A percentile compares a stretch with the other conserved stretches of the same genome.
Conservation (phyloP, 1,140 invertebrate species). For the Dreissena polymorpha region DNA sequence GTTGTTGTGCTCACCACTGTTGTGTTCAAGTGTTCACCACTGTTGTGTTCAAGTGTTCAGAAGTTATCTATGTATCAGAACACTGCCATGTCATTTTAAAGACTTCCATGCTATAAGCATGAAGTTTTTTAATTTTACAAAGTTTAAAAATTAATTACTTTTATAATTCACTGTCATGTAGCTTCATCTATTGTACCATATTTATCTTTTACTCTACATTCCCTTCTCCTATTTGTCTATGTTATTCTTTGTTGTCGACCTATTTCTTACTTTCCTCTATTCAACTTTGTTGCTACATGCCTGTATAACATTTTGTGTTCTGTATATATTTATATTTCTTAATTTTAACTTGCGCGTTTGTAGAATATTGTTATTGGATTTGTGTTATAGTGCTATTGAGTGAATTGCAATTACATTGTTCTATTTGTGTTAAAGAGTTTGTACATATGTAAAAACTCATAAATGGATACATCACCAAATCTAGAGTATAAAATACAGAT, state of each 20-base stretch:
- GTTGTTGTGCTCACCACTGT: not conserved
- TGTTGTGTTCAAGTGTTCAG: not conserved
- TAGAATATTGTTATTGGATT: constrained; percentile 6
- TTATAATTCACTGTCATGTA: not conserved
- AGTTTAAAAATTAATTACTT: not conserved
- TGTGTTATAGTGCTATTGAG: constrained; percentile 50
- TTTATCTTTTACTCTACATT: not conserved
- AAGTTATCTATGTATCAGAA: not conserved
- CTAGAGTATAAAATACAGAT: constrained; percentile 29
- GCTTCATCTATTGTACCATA: not conserved
- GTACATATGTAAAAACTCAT: constrained; percentile 35
- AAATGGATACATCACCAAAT: no score
- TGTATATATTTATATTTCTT: not conserved
- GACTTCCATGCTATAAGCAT: not conserved
- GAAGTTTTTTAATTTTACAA: not conserved
- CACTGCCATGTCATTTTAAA: not conserved
- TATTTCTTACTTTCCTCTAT: not conserved
- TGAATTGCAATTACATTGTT: constrained; percentile 40
- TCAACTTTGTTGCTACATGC: not conserved
- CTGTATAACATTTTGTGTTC: not conserved
- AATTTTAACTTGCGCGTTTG: not conserved
- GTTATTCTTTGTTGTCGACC: not conserved
- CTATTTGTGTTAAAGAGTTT: constrained; percentile 1
- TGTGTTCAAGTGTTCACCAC: no score
- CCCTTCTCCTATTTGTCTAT: not conserved